Evolutionary conservation across 2,888 invertebrate species (phyloP), one percentile per base, ranked within the genome.

Genomic region (Eupithecia subumbrata): DNA sequence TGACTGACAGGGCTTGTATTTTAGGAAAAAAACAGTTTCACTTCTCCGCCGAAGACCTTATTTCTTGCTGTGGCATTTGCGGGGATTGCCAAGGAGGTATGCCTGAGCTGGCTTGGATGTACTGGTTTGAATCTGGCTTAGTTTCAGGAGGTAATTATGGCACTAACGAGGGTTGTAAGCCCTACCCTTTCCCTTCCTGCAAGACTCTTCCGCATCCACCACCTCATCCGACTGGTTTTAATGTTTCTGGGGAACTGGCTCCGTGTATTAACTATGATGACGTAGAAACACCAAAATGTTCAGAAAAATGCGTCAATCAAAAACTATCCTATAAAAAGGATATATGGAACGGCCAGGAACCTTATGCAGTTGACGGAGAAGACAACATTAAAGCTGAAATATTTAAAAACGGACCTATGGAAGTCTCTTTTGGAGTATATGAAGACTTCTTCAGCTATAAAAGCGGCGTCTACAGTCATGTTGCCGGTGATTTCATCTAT

Each of bases 21-120:
- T 95, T 97, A 52, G 98, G 96, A 37, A 95, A 95, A 25, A 87
- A 95, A 16, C 95, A 97, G 87, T 96, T 97, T 85, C 96, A 97
- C 82, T 96, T 98, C 83, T 98, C 98, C 1, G 96, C 98, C 25
- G 98, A 98, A 87, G 97, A 98, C 91, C 95, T 98, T 75, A 94
- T 98, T 4, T 96, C 97, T 25, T 98, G 98, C 70, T 76, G 76
- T 60, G 40, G 14, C 14, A 0, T 8, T n/a, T 76, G 75, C 56
- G 75, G 75, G 4, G n/a, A 8, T 12, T 76, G 76, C 34, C 72
- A 64, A 7, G 76, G 73, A 67, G 77, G 77, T 8, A 25, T 30
- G 8, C 67, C 48, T 14, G 12, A 18, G 8, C 34, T 25, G 9
- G 63, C 77, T 63, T 77, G 74, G 74, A 14, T 30, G 9, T 71